Evolutionary conservation across 2,888 invertebrate species (phyloP), one percentile per base, ranked within the genome.

Genomic region (Argyra leucocephala): DNA sequence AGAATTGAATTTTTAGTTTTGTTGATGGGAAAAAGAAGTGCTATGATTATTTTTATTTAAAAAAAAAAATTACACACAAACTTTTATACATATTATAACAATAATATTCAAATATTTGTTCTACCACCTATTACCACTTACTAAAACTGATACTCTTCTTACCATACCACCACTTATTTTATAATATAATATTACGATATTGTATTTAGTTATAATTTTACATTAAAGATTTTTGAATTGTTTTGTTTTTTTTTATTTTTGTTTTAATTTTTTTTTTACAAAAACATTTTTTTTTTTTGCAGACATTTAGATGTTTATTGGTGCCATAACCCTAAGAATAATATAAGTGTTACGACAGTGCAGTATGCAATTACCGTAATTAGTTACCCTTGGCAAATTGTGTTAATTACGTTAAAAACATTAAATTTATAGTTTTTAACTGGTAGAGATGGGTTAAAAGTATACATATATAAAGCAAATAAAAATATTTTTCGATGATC

Each of bases 301-400:
- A 48, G 48, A 48, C 48, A 48, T 48, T 48, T 48, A 48, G 18
- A 48, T 48, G 48, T 48, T 2, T 1, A 48, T 48, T 48, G 48
- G 48, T 48, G 48, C 48, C 48, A 48, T 48, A 48, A 48, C 48
- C 15, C 48, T 48, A 48, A 48, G 48, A 48, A 18, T 48, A 18
- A 48, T 18, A 18, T 18, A 1, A 48, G 48, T 48, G 15, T 48
- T 48, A 18, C 2, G 10, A 48, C 2, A 37, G 37, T 37, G 2
- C 48, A 48, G n/a, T 59, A 59, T 59, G 23, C 59, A 59, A 59
- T 59, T 59, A 59, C 23, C 23, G 59, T 59, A 59, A 59, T 59
- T 22, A 59, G 59, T 59, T 59, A 59, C 23, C 23, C 23, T 23
- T 12, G 22, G 23, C 48, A 59, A 59, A 59, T 59, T 59, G 59